Percentiles rank a stretch among this genome's conserved stretches.
Evolutionary conservation across 2,888 invertebrate genomes (phyloP).

Genomic region (Homarus gammarus): DNA sequence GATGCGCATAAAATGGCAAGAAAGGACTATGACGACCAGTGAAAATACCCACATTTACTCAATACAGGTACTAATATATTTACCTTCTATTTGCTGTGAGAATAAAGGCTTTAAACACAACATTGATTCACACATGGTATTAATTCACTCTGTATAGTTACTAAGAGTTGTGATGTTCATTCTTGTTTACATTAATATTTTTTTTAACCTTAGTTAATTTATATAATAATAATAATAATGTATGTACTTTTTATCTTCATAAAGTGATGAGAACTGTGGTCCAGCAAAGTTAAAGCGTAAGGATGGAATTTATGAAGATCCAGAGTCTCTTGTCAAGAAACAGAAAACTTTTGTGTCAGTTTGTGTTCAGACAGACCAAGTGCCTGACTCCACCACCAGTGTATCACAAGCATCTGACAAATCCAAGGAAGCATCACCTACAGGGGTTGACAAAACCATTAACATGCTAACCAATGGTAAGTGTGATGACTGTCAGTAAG

Average conservation of each 20-base stretch:
- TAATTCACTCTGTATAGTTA: too few species aligned
- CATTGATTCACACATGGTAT: too few species aligned
- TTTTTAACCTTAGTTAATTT: too few species aligned
- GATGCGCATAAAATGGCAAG: too few species aligned
- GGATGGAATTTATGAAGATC: constrained; percentile 52
- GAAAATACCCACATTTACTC: too few species aligned
- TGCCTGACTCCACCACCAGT: not conserved
- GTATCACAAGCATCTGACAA: not conserved
- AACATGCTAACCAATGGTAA: constrained; percentile 58
- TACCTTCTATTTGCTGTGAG: too few species aligned
- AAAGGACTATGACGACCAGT: too few species aligned
- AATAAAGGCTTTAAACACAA: too few species aligned
- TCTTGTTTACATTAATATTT: too few species aligned
- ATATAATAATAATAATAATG: too few species aligned
- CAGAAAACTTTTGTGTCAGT: constrained; percentile 16
- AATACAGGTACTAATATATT: too few species aligned
- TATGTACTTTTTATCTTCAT: not conserved
- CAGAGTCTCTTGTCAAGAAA: constrained; percentile 25
- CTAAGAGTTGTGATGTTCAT: too few species aligned
- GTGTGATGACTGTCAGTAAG: not conserved
- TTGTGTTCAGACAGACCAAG: constrained; percentile 47
- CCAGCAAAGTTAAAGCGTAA: constrained; percentile 28
- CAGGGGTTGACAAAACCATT: not conserved
- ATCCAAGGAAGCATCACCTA: not conserved
- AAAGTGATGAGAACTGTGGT: constrained; percentile 33